Evolutionary conservation across 2,113 vertebrate genomes (phyloP).

Genomic region (Neogobius melanostomus): DNA sequence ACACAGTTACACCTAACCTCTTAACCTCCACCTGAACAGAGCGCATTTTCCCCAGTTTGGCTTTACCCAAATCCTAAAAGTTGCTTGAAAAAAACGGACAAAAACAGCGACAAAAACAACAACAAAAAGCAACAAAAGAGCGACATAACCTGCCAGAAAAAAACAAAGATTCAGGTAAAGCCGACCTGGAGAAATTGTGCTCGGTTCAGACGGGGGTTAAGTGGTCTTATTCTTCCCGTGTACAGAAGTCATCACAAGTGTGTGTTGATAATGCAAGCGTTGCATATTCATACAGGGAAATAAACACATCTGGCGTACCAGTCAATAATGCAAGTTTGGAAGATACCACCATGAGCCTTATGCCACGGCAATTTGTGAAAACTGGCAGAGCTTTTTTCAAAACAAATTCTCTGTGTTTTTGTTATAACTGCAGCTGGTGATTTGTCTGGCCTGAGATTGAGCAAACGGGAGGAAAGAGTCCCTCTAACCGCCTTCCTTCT

Average conservation of each 20-base stretch:
- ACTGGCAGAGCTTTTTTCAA: constrained; percentile 1
- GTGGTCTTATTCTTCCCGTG: not conserved
- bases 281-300: not conserved
- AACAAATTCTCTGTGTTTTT: not conserved
- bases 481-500: not conserved
- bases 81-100: no score
- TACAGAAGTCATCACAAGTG: not conserved
- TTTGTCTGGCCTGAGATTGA: not conserved
- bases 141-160: no score
- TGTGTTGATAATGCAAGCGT: not conserved
- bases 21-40: no score
- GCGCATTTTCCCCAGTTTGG: no score
- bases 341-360: not conserved
- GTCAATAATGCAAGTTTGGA: not conserved
- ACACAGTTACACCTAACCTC: no score
- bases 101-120: no score
- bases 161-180: no score
- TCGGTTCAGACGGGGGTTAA: no score
- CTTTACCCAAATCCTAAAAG: no score
- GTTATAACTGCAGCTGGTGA: constrained; percentile 1
- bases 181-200: no score
- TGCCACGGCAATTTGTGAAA: not conserved
- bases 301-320: not conserved
- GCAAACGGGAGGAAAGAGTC: constrained; percentile 6
- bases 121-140: no score